A percentile compares a stretch with the other conserved stretches of the same genome.
Evolutionary conservation across 2,888 invertebrate genomes (phyloP).

Genomic region (Tridacna crocea): DNA sequence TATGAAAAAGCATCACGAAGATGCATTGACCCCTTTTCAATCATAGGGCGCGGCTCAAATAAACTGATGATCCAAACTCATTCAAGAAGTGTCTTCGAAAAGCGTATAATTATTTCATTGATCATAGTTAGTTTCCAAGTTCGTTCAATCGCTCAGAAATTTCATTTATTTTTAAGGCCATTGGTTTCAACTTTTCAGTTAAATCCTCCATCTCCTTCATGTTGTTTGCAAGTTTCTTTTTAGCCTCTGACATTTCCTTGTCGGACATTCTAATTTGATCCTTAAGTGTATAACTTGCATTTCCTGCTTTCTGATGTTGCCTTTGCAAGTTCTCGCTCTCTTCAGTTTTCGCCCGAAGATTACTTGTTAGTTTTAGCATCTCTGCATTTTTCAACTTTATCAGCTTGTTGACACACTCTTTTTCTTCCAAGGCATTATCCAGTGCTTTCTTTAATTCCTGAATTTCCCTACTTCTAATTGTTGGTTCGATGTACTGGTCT

Average conservation of each 20-base stretch:
- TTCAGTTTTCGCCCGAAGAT: not conserved
- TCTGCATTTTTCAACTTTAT: slow-evolving; percentile 10
- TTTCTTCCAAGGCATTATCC: slow-evolving; percentile 4
- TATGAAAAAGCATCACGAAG: too few species aligned
- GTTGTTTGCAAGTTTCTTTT: not conserved
- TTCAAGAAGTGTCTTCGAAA: too few species aligned
- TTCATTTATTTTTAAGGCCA: not conserved
- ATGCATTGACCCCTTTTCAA: too few species aligned
- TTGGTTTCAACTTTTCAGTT: slow-evolving; percentile 11
- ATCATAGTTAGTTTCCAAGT: not conserved
- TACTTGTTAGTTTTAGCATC: not conserved
- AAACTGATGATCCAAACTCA: too few species aligned
- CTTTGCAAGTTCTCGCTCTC: not conserved
- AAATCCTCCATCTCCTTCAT: slow-evolving; percentile 12
- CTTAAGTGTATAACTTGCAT: not conserved
- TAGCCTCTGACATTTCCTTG: not conserved
- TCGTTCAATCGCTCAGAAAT: not conserved
- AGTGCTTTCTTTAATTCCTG: not conserved
- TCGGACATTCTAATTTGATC: not conserved
- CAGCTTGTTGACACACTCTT: slow-evolving; percentile 6
- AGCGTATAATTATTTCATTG: too few species aligned
- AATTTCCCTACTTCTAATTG: not conserved
- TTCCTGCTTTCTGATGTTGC: not conserved
- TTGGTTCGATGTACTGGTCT: not conserved
- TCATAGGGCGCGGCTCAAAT: too few species aligned